Conservation (phyloP, 2,888 invertebrate species). For the Sclerodermus sp. region DNA sequence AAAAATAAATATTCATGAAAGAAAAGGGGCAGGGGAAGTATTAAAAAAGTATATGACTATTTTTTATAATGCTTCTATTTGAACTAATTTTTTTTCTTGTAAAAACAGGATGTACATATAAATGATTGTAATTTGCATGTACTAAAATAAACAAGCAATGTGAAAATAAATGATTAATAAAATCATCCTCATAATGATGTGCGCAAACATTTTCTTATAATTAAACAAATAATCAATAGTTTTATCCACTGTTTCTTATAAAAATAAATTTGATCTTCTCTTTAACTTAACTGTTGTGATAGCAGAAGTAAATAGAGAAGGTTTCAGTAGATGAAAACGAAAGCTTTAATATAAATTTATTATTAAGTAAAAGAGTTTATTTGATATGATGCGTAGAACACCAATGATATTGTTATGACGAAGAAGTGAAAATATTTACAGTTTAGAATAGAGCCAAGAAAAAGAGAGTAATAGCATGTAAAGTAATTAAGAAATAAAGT, state of each 20-base stretch:
- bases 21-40: background rate
- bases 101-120: background rate
- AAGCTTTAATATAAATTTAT: background rate
- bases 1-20: background rate
- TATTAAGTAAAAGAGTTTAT: constrained; percentile 3
- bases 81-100: background rate
- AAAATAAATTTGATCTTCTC: constrained; percentile 13
- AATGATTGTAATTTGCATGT: background rate
- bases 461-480: too few species aligned
- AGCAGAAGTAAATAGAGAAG: constrained; percentile 16
- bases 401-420: too few species aligned
- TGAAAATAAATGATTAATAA: constrained; percentile 14
- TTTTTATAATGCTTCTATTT: constrained; percentile 2
- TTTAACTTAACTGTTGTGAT: constrained; percentile 36
- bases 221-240: background rate
- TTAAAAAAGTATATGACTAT: background rate
- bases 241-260: background rate
- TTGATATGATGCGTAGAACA: background rate
- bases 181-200: constrained; percentile 16
- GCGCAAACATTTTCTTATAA: constrained; percentile 9
- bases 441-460: too few species aligned
- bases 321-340: background rate
- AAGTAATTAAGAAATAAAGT: too few species aligned
- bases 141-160: constrained; percentile 4
- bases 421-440: too few species aligned